Evolutionary conservation across 1,140 invertebrate species (phyloP).

Genomic region (Zaprionus taronus): DNA sequence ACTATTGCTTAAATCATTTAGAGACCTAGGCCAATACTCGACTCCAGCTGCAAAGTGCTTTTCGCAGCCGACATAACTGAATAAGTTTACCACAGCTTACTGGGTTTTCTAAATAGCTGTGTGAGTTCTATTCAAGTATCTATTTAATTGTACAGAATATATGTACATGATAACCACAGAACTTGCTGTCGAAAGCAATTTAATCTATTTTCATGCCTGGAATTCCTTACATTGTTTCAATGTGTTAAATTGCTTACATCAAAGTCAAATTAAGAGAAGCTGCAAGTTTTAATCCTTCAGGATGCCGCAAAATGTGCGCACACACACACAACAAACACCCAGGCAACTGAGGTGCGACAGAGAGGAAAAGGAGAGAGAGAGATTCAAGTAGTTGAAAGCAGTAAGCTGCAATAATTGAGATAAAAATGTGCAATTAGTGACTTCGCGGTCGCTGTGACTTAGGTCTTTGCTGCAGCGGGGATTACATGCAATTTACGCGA

Average conservation of each 20-base stretch:
- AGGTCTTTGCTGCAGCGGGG: conserved; percentile 44
- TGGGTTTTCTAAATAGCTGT: not conserved
- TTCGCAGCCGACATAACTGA: not conserved
- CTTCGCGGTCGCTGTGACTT: conserved; percentile 54
- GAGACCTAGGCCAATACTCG: too few relatives aligned
- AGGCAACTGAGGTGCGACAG: not conserved
- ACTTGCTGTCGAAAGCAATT: not conserved
- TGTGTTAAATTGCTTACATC: conserved; percentile 17
- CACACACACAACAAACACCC: conserved; percentile 8
- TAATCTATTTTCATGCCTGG: not conserved
- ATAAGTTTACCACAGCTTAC: not conserved
- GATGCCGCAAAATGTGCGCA: conserved; percentile 26
- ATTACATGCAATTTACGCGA: conserved; percentile 73
- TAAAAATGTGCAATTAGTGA: conserved; percentile 79
- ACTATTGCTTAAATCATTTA: not conserved
- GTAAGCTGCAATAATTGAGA: conserved; percentile 78
- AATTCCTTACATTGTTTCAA: conserved; percentile 8
- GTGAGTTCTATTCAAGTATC: not conserved
- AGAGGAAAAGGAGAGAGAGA: conserved; percentile 21
- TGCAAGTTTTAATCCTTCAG: conserved; percentile 33
- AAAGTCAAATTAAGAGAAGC: conserved; percentile 47
- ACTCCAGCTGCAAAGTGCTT: not conserved
- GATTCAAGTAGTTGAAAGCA: conserved; percentile 24
- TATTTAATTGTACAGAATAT: not conserved
- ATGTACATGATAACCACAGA: not conserved